Base-by-base conservation (phyloP, 2,888 invertebrate genomes). In the Lasioglossum zephyrum region DNA sequence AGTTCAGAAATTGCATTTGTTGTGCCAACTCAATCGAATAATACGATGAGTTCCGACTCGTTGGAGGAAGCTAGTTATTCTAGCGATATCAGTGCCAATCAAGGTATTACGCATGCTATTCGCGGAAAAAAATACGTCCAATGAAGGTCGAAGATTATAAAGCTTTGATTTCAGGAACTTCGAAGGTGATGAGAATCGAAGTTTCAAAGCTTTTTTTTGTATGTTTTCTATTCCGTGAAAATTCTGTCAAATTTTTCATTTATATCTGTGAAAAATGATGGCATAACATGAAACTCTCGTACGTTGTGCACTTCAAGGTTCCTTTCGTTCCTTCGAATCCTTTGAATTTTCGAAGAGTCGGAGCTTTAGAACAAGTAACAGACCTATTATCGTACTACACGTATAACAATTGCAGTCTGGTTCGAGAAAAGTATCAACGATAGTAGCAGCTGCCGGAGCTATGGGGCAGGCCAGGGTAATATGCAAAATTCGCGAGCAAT, bases 1-100 rank as follows among this genome's bases (percentile, higher is more conserved):
- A 97, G 97, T 75, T 98, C 98, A 5, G 99, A 99, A 96, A 97
- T 99, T 79, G 99, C 99, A 2, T 99, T 99, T 95, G 97, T 99
- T 31, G 98, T 99, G 78, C 99, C 99, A 0, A 96, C 96, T 2
- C 94, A 95, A 31, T 92, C 92, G 5, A 88, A 89, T 31, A 91
- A 90, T 36, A 79, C 89, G 6, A 74, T 89, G 47, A 91, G 85
- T 36, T 82, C 92, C 0, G 94, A 94, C 63, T 91, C 91, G 13
- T 81, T 92, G 2, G 93, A 93, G 53, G 95, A 95, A 66, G 82
- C 89, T n/a, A 93, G 92, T 88, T 94, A 92, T 73, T 92, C 86
- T 66, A 93, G 91, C 69, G 95, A 95, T 78, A 89, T 92, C 8
- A 93, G 89, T 84, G 92, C 88, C 73, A 91, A 91, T 74, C 92